A percentile compares a stretch with the other conserved stretches of the same genome.
phyloP scores from a whole-genome alignment of 2,113 vertebrate genomes.

The Oreocharis arfaki region DNA sequence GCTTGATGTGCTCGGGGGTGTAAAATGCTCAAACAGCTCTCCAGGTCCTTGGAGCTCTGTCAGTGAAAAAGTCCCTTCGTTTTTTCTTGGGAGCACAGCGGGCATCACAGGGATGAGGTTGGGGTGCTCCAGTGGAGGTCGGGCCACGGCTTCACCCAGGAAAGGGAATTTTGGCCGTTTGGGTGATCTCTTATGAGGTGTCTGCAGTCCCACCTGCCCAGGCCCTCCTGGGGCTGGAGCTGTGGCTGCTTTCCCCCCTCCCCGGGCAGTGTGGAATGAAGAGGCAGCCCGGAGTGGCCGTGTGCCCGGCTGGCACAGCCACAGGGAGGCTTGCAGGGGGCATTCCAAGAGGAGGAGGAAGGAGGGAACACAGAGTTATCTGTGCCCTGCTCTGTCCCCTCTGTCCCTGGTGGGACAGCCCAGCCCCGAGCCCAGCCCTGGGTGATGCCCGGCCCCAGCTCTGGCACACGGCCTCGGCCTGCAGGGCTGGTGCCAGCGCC shows the following conservation, averaged over 20 bases:
- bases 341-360: background rate
- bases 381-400: background rate
- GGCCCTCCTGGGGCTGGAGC: background rate
- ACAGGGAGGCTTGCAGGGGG: rapidly evolving
- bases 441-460: background rate
- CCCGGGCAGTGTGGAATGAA: background rate
- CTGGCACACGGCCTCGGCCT: background rate
- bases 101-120: background rate
- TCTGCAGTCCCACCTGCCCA: background rate
- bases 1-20: background rate
- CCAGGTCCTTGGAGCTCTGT: background rate
- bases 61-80: background rate
- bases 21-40: background rate
- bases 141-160: background rate
- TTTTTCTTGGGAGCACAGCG: rapidly evolving
- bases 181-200: background rate
- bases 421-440: background rate
- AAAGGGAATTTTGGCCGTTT: background rate
- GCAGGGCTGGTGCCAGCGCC: background rate
- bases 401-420: too few species aligned
- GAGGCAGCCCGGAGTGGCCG: background rate
- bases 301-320: background rate
- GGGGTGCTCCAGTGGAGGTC: rapidly evolving
- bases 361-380: too few species aligned
- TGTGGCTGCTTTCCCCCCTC: background rate